Base-by-base conservation (phyloP, 2,113 vertebrate species). In the Cebus imitator region DNA sequence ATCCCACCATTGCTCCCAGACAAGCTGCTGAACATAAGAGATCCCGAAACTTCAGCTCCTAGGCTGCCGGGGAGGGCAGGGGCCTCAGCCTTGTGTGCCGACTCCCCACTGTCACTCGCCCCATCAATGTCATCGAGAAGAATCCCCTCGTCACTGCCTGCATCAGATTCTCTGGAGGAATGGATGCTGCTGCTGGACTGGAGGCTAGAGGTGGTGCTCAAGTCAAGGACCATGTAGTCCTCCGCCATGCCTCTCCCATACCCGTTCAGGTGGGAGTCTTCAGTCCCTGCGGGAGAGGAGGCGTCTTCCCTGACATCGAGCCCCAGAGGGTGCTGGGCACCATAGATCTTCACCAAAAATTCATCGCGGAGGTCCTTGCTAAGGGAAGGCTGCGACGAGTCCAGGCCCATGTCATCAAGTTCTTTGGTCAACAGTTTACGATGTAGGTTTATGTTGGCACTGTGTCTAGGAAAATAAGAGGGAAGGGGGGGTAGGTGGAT, bases 381-480 rank as follows among this genome's bases (percentile, higher is more conserved):
- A 98, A 99, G 99, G 96, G 99, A 99, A 96, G 99, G 99, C 98
- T 99, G 99, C 98, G 99, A 99, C 92, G 99, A 99, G 98, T 99
- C 99, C 98, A 99, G 99, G 98, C 99, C 99, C 98, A 99, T 99
- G 99, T 99, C 99, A 99, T 99, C 99, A 99, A 99, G 99, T 99
- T 99, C 99, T 99, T 99, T 99, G 99, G 99, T 99, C 99, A 99
- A 99, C 99, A 99, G 99, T 99, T 99, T 99, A 98, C 99, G 99
- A 98, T 99, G 99, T 98, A 99, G 99, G 98, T 99, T 99, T 99
- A 99, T 99, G 99, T 99, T 99, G 99, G 99, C 99, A 99, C 99
- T 99, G 99, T 99, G 99, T 99, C 99, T 99, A 98, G 97, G 98
- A 99, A 98, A 98, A 97, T 82, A 98, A 99, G 96, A 98, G 92